Base-by-base conservation (phyloP, 2,888 invertebrate species). In the Neoscelio sp. region DNA sequence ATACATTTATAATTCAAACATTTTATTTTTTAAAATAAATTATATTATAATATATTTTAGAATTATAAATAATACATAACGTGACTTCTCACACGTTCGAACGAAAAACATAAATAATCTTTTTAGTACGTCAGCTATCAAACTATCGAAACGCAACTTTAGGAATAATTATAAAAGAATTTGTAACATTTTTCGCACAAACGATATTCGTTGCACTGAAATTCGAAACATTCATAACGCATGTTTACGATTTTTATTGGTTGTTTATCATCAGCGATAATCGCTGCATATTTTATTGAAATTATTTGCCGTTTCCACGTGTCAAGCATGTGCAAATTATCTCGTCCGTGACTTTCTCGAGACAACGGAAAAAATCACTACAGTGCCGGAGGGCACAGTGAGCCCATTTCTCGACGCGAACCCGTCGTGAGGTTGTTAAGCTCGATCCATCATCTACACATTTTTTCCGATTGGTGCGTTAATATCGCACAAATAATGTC, bases 311-410 rank as follows among this genome's bases (percentile, higher is more conserved):
- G 50, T 26, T 48, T 38, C 20, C 62, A 62, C 26, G 48, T 48
- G 62, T 35, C 62, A 12, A 13, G 48, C 23, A 48, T 18, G 15
- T 62, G 38, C 38, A 7, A 62, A 62, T 62, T 62, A 62, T 62
- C 62, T 62, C 12, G 62, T 62, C 62, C 62, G 6, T 62, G 48
- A 62, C 60, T 60, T 46, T 60, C 60, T 60, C 30, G 46, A 33
- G 46, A 60, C 28, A 23, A 46, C 30, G 6, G 13, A 50, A 60
- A 44, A 58, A 38, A 40, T 15, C 12, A n/a, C 40, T n/a, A n/a
- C n/a, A n/a, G n/a, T 1, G 26, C 56, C 40, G 20, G 2, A 17
- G 54, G 23, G 12, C 18, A 35, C n/a, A n/a, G 38, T 44, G 23
- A 8, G 13, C 30, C 20, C 10, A 38, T 38, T n/a, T n/a, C n/a